Conservation (phyloP, 2,797 vertebrate genomes). For the Pygocentrus nattereri region DNA sequence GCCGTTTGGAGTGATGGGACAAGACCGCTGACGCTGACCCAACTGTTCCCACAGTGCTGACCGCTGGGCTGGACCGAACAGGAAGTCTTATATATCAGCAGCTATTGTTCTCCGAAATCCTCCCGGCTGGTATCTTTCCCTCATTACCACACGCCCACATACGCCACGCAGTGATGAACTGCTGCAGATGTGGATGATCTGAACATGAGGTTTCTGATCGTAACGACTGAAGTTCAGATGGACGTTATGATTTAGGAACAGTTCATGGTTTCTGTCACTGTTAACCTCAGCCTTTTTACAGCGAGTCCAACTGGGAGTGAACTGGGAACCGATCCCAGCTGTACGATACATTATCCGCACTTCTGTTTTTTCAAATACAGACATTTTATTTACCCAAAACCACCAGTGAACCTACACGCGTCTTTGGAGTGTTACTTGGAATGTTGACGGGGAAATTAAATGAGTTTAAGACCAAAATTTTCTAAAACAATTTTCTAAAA, state of each 20-base stretch:
- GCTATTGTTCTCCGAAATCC: slow-evolving; percentile 52
- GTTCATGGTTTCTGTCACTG: not conserved
- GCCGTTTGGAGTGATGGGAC: not conserved
- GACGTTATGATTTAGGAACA: not conserved
- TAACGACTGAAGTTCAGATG: not conserved
- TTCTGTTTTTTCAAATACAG: no score
- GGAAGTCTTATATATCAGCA: slow-evolving; percentile 53
- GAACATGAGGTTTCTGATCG: not conserved
- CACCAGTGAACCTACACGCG: no score
- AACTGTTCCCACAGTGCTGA: slow-evolving; percentile 45
- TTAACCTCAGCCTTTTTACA: not conserved
- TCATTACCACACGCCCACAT: slow-evolving; percentile 20
- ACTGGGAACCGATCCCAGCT: not conserved
- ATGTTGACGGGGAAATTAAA: no score
- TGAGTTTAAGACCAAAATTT: no score
- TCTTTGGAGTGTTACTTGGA: no score
- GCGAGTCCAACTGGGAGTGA: no score
- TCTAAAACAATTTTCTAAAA: no score
- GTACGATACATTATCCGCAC: no score
- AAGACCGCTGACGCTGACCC: slow-evolving; percentile 25
- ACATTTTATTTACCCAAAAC: no score
- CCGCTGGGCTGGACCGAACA: slow-evolving; percentile 11
- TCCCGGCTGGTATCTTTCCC: slow-evolving; percentile 14
- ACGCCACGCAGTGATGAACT: not conserved
- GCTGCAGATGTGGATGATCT: not conserved